A percentile compares a stretch with the other conserved stretches of the same genome.
phyloP scores from a whole-genome alignment of 2,113 vertebrate genomes.

The Gracilinanus agilis region DNA sequence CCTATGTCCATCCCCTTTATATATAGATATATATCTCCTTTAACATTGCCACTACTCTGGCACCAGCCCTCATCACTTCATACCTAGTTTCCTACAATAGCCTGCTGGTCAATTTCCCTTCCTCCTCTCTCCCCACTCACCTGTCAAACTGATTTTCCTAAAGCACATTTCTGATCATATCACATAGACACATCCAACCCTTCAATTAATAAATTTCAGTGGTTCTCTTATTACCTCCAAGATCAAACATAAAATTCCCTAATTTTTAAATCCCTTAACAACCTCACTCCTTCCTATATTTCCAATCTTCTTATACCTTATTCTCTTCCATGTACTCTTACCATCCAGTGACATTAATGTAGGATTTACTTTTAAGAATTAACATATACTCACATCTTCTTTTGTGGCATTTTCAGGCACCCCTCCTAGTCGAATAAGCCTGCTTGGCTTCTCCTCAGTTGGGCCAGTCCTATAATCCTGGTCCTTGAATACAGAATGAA shows the following conservation, averaged over 20 bases:
- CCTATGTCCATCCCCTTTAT: not conserved
- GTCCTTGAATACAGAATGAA: constrained; percentile 89
- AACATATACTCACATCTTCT: constrained; percentile 90
- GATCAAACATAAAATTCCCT: not conserved
- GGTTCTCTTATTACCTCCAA: not conserved
- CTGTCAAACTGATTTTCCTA: not conserved
- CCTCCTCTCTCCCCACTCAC: not conserved
- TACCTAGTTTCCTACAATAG: not conserved
- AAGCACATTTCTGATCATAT: not conserved
- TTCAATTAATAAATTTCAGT: not conserved
- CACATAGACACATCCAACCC: not conserved
- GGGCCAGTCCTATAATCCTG: constrained; percentile 95
- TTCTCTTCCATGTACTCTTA: not conserved
- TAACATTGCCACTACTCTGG: not conserved
- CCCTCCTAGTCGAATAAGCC: constrained; percentile 92
- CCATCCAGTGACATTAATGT: not conserved
- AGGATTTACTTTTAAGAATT: not conserved
- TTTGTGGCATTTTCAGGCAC: constrained; percentile 96
- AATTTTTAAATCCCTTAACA: not conserved
- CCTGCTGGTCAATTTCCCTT: not conserved
- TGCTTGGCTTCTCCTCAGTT: constrained; percentile 92
- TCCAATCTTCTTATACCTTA: not conserved
- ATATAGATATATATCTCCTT: too few relatives aligned
- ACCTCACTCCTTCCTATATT: not conserved
- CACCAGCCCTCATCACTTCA: not conserved